Conservation (phyloP, 2,797 vertebrate genomes). For the Thunnus albacares region DNA sequence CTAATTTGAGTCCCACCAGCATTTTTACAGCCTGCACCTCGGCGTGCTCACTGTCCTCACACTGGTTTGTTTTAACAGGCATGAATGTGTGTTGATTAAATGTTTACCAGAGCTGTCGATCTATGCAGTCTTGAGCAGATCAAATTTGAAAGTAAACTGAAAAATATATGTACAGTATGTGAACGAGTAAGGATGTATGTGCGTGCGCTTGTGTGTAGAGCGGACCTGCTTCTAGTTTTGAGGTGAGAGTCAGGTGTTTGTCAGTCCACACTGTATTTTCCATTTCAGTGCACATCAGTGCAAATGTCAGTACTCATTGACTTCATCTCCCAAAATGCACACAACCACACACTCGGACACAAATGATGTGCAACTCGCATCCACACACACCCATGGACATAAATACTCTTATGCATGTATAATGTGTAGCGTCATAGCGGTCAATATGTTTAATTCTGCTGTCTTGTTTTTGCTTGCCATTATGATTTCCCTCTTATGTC, state of each 20-base stretch:
- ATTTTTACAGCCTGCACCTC: background rate
- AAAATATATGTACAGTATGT: background rate
- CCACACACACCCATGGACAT: background rate
- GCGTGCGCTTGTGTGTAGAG: constrained; percentile 7
- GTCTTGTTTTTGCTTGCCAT: background rate
- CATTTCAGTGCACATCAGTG: constrained; percentile 78
- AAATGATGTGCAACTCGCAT: constrained; percentile 15
- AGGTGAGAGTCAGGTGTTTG: constrained; percentile 73
- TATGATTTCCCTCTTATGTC: constrained; percentile 2
- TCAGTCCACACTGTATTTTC: constrained; percentile 68
- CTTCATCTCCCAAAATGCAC: constrained; percentile 59
- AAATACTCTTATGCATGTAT: background rate
- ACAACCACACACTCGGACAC: constrained; percentile 38
- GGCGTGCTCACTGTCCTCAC: background rate
- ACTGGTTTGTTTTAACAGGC: constrained; percentile 7
- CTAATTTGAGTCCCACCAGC: constrained; percentile 2
- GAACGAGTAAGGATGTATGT: background rate
- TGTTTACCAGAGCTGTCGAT: constrained; percentile 4
- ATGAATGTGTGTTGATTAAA: constrained; percentile 2
- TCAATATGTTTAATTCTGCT: background rate
- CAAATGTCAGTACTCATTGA: constrained; percentile 76
- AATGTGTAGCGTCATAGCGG: background rate
- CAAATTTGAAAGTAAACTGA: background rate
- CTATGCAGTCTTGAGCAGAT: background rate
- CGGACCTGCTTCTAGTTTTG: constrained; percentile 43